Conservation (phyloP, 2,797 vertebrate species). For the Naso thynnoides region DNA sequence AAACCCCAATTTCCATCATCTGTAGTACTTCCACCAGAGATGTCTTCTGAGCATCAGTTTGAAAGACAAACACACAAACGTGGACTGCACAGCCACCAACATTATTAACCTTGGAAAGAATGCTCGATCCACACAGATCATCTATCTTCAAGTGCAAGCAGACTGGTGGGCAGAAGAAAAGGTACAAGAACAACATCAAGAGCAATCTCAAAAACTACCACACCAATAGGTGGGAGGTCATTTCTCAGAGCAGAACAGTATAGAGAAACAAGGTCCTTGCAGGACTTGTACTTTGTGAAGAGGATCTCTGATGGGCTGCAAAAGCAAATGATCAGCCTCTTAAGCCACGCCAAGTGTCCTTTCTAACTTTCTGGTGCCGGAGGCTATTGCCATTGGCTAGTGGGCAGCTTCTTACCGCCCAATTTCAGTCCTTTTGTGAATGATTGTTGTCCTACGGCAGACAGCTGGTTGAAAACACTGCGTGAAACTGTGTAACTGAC, state of each 20-base stretch:
- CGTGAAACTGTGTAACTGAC: slow-evolving; percentile 49
- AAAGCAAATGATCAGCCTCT: background rate
- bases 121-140: background rate
- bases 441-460: slow-evolving; percentile 11
- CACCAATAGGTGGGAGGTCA: background rate
- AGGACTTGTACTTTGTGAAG: background rate
- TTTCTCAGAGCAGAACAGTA: too few relatives aligned
- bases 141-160: too few relatives aligned
- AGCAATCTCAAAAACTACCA: background rate
- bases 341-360: background rate
- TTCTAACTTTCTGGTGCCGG: background rate
- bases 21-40: background rate
- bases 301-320: background rate
- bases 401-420: background rate
- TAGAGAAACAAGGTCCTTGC: background rate
- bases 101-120: background rate
- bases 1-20: background rate
- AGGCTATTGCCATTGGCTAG: slow-evolving; percentile 3
- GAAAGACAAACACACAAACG: background rate
- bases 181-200: background rate
- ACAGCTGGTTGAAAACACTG: slow-evolving; percentile 41
- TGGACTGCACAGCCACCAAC: background rate
- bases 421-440: slow-evolving; percentile 18
- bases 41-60: background rate
- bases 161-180: background rate